Base-by-base conservation (phyloP, 2,888 invertebrate genomes). In the Arrhopalites spinosus region DNA sequence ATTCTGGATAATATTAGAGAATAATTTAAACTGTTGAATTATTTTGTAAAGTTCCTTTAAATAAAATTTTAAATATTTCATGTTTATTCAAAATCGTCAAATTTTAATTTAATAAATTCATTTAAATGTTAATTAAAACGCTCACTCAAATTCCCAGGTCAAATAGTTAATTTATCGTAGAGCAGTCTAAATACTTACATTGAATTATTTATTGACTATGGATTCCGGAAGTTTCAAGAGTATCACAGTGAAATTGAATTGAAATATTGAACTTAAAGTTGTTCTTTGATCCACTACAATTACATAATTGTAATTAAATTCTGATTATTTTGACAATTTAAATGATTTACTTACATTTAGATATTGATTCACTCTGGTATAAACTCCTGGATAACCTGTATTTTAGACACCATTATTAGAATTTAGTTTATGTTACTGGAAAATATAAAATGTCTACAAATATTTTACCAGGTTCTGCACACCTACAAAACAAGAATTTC, bases 301-400 rank as follows among this genome's bases (percentile, higher is more conserved):
- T 8, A 53, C n/a, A 2, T 36, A 20, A 53, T 1, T n/a, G 8
- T 20, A 53, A 53, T 20, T 1, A 53, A 50, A 50, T 50, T 23
- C n/a, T n/a, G n/a, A 53, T n/a, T 11, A 20, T 8, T 1, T 53
- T n/a, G n/a, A n/a, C 8, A 53, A 53, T 11, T 53, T 59, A 59
- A 11, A 13, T 15, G 2, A 50, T 50, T 17, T 50, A 50, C n/a
- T 50, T 17, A n/a, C 50, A 13, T 50, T 5, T n/a, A 50, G 15
- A 50, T n/a, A 50, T 50, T 50, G 2, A 3, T 15, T 17, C 15
- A 47, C 91, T 87, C 91, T 87, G 0, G 92, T 91, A 84, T 95
- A 95, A 43, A 95, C 87, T 0, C 94, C 95, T 0, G 95, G 94
- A 77, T 89, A 90, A 23, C 53, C 53, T 17, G n/a, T n/a, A n/a